Conservation (phyloP, 1,140 invertebrate species). For the Argopecten irradians region DNA sequence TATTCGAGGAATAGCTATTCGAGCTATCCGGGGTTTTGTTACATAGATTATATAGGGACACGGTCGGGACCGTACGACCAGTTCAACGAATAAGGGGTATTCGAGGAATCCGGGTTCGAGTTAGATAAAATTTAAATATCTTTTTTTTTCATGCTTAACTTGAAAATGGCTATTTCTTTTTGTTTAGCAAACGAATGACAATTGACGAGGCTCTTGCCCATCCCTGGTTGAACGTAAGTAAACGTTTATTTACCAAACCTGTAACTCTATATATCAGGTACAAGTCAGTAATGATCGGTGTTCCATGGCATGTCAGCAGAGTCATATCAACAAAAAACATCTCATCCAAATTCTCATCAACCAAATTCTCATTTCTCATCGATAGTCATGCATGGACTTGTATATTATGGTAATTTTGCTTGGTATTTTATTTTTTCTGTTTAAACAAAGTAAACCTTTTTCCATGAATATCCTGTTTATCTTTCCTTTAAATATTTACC, state of each 20-base stretch:
- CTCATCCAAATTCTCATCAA: too few species aligned
- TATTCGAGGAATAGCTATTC: too few species aligned
- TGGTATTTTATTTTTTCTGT: neutral
- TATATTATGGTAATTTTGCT: neutral
- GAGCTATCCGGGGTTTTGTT: too few species aligned
- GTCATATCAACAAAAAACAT: too few species aligned
- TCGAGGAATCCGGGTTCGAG: too few species aligned
- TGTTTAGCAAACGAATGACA: constrained; percentile 93
- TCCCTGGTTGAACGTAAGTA: constrained; percentile 87
- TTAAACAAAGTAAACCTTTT: neutral
- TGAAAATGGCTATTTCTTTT: too few species aligned
- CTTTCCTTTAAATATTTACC: neutral
- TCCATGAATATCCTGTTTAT: neutral
- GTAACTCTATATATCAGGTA: constrained; percentile 2
- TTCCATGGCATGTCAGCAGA: neutral
- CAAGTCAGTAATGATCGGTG: neutral
- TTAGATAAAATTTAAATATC: too few species aligned
- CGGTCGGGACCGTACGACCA: too few species aligned
- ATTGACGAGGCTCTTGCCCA: constrained; percentile 97
- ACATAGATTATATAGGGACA: too few species aligned
- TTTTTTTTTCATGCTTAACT: too few species aligned
- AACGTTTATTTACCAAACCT: neutral
- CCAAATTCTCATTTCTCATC: neutral
- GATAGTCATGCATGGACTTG: neutral
- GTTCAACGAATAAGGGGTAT: too few species aligned